Conservation (phyloP, 2,113 vertebrate species). For the Dinomys branickii region DNA sequence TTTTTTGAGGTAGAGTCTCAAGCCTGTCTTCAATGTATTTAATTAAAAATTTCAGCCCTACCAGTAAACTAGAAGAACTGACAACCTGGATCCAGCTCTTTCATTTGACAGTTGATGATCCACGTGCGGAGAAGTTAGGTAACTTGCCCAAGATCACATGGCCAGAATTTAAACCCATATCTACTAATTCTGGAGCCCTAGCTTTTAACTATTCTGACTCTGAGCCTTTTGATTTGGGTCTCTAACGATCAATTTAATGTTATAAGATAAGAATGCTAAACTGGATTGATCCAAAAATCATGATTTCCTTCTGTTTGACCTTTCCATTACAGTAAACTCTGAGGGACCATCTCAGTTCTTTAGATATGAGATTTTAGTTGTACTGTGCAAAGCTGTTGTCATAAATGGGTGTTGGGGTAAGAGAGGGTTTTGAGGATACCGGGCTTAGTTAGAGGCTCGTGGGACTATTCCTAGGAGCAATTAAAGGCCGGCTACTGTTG, state of each 20-base stretch:
- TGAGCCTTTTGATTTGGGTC: background rate
- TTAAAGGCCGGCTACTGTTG: background rate
- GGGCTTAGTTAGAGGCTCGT: background rate
- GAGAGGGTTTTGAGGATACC: background rate
- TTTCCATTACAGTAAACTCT: background rate
- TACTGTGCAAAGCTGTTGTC: background rate
- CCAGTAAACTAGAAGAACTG: background rate
- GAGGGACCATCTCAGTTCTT: background rate
- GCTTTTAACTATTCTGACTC: background rate
- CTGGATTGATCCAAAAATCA: background rate
- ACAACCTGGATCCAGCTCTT: background rate
- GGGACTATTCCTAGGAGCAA: constrained; percentile 35
- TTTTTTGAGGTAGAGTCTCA: background rate
- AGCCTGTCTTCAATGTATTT: background rate
- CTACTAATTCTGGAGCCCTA: background rate
- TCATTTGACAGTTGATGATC: background rate
- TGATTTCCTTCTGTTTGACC: background rate
- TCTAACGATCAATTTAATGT: background rate
- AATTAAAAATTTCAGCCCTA: background rate
- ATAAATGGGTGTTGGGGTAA: background rate
- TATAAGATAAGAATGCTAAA: background rate
- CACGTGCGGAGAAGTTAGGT: background rate
- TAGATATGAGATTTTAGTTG: background rate
- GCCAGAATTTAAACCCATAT: background rate
- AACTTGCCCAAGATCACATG: background rate